Percentiles rank a stretch among this genome's conserved stretches.
Evolutionary conservation across 2,888 invertebrate genomes (phyloP).

Genomic region (Monochamus alternatus): DNA sequence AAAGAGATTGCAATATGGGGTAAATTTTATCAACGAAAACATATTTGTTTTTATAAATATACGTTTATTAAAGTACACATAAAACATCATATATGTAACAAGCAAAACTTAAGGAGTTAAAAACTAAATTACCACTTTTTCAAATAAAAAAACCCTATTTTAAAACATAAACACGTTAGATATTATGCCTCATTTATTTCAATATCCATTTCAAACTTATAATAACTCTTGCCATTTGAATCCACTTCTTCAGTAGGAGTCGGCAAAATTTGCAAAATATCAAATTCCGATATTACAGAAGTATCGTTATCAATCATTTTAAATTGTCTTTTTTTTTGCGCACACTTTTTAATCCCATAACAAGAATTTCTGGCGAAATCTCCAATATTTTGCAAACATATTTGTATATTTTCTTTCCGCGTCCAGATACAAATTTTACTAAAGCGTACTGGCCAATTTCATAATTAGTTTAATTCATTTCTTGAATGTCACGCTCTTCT

Average conservation of each 20-base stretch:
- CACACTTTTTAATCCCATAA: slow-evolving; percentile 7
- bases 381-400: slow-evolving; percentile 3
- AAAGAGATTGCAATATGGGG: neutral
- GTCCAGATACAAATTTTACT: slow-evolving; percentile 13
- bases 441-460: slow-evolving; percentile 1
- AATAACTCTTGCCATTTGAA: slow-evolving; percentile 12
- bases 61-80: slow-evolving; percentile 6
- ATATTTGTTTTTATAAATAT: slow-evolving; percentile 11
- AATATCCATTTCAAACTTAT: slow-evolving; percentile 9
- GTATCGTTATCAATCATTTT: slow-evolving; percentile 5
- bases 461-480: slow-evolving; percentile 2
- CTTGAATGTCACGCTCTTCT: slow-evolving; percentile 8
- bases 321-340: slow-evolving; percentile 9
- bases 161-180: slow-evolving; percentile 1
- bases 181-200: slow-evolving; percentile 13
- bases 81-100: slow-evolving; percentile 10
- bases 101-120: slow-evolving; percentile 4
- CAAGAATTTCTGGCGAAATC: neutral
- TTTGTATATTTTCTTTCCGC: slow-evolving; percentile 7
- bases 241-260: slow-evolving; percentile 11
- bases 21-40: slow-evolving; percentile 5
- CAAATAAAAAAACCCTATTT: neutral
- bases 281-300: slow-evolving; percentile 8
- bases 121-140: slow-evolving; percentile 5
- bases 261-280: slow-evolving; percentile 8